A percentile compares a stretch with the other conserved stretches of the same genome.
Conservation (phyloP, 2,888 invertebrate species). For the Chesias legatella region DNA sequence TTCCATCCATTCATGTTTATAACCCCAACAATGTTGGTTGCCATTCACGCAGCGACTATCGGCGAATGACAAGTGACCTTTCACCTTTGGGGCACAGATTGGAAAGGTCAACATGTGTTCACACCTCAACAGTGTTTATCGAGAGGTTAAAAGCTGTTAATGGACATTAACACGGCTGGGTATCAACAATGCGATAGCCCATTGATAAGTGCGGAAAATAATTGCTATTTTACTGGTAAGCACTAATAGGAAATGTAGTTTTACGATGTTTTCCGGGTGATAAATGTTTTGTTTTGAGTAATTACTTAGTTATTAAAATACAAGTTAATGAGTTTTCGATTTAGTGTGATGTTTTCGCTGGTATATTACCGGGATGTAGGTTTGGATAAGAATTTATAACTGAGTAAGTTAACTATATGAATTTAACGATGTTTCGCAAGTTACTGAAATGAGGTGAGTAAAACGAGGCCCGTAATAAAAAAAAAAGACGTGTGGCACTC, state of each 20-base stretch:
- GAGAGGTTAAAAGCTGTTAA: constrained; percentile 22
- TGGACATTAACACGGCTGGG: constrained; percentile 14
- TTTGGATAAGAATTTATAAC: no score
- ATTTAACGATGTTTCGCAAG: no score
- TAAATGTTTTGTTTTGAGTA: not conserved
- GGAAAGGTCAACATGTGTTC: constrained; percentile 23
- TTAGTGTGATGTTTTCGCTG: no score
- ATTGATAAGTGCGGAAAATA: constrained; percentile 6
- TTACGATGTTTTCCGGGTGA: not conserved
- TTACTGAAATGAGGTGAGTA: no score
- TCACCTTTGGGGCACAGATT: constrained; percentile 1
- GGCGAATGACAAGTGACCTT: constrained; percentile 17
- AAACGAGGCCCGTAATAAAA: no score
- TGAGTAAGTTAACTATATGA: no score
- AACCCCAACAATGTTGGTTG: constrained; percentile 1
- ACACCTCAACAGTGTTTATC: constrained; percentile 25
- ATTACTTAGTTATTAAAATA: no score
- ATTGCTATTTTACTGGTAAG: not conserved
- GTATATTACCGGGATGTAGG: no score
- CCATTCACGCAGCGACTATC: constrained; percentile 13
- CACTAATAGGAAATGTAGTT: not conserved
- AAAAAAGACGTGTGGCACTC: no score
- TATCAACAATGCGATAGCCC: constrained; percentile 23
- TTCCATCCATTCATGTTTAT: constrained; percentile 20
- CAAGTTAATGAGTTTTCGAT: no score